A percentile compares a stretch with the other conserved stretches of the same genome.
phyloP scores from a whole-genome alignment of 2,113 vertebrate genomes.

The Halichoeres trimaculatus region DNA sequence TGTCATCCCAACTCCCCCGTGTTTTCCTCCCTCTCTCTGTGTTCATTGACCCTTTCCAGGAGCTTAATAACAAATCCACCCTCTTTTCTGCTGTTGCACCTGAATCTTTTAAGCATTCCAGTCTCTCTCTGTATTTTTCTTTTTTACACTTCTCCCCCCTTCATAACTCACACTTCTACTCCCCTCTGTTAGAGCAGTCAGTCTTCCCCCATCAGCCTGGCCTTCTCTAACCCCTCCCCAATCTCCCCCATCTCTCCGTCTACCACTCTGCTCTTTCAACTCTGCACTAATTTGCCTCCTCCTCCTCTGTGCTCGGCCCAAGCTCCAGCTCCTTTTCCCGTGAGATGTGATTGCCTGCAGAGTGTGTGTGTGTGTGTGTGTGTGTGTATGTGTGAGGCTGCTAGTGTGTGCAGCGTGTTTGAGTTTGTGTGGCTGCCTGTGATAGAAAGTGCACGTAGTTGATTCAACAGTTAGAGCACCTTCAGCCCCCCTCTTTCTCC shows the following conservation, averaged over 20 bases:
- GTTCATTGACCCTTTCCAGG: constrained; percentile 52
- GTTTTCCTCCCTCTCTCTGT: constrained; percentile 40
- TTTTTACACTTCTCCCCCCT: constrained; percentile 36
- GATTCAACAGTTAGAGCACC: constrained; percentile 21
- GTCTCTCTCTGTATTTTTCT: constrained; percentile 11
- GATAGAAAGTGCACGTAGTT: constrained; percentile 13
- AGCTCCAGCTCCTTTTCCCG: constrained; percentile 57
- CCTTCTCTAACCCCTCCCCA: constrained; percentile 14
- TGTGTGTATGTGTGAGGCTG: too few relatives aligned
- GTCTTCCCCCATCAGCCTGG: constrained; percentile 31
- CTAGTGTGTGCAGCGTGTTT: constrained; percentile 27
- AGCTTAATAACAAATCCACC: constrained; percentile 39
- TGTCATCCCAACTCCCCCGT: constrained; percentile 54
- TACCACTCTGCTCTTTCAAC: constrained; percentile 65
- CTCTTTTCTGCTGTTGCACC: constrained; percentile 28
- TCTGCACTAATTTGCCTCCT: constrained; percentile 71
- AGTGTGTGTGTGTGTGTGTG: constrained; percentile 33
- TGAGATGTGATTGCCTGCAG: constrained; percentile 68
- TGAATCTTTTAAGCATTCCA: constrained; percentile 41
- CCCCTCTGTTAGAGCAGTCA: constrained; percentile 9
- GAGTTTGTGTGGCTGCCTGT: constrained; percentile 39
- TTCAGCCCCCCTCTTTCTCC: constrained; percentile 4
- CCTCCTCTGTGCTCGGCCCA: constrained; percentile 50
- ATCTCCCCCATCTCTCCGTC: constrained; percentile 35
- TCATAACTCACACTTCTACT: constrained; percentile 20